phyloP scores from a whole-genome alignment of 2,888 invertebrate species.

The Ypsolopha scabrella region DNA sequence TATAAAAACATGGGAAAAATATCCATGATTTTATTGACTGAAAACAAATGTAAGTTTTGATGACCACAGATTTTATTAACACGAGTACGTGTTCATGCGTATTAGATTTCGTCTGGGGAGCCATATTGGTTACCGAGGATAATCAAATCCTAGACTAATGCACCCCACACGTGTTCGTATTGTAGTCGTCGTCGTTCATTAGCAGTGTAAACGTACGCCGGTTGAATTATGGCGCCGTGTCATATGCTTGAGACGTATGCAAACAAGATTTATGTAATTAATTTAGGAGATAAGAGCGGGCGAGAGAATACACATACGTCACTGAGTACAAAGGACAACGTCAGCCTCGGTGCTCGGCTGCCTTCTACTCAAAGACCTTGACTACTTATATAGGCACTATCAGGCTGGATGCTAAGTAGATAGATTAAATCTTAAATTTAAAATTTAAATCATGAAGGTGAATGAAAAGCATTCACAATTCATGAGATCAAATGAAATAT shows the following conservation, averaged over 20 bases:
- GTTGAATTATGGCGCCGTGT: conserved; percentile 63
- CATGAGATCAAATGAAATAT: no score
- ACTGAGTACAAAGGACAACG: conserved; percentile 42
- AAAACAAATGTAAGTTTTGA: no score
- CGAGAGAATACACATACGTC: conserved; percentile 46
- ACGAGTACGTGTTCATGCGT: no score
- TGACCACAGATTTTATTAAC: no score
- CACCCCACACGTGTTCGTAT: conserved; percentile 14
- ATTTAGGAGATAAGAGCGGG: conserved; percentile 66
- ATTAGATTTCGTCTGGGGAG: background rate
- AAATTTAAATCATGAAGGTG: no score
- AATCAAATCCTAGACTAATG: conserved; percentile 12
- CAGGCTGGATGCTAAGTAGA: no score
- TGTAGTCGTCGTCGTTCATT: conserved; percentile 56
- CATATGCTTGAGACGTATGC: conserved; percentile 68
- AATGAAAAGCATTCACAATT: no score
- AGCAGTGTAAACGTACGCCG: conserved; percentile 52
- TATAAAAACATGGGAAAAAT: no score
- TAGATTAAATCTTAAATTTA: no score
- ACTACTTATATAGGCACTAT: no score
- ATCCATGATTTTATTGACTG: no score
- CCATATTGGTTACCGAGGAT: background rate
- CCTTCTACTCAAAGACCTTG: background rate
- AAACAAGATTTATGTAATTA: conserved; percentile 71
- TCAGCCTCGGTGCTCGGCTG: background rate